These are phyloP conservation scores for Tribolium freemani DNA, from an alignment of 2,888 invertebrate species.

Conservation along the genomic window DNA sequence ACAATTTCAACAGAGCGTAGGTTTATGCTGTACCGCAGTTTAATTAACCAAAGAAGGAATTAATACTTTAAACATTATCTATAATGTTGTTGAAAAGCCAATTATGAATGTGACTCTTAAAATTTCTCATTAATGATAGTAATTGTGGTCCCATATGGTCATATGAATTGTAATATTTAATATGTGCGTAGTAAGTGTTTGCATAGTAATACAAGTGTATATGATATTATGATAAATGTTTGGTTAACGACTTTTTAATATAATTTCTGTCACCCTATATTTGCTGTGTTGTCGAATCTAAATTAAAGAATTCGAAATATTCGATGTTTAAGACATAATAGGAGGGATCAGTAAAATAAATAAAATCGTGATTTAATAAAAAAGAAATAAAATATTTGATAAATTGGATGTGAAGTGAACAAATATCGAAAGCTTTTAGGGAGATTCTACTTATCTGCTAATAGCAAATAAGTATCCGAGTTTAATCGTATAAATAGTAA, in stretches of 20 bases:
- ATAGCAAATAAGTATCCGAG: slow-evolving; percentile 54
- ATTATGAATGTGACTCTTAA: neutral
- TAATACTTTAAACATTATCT: no score
- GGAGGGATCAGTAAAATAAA: neutral
- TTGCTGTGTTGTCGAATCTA: neutral
- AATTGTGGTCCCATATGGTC: neutral
- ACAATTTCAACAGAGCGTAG: no score
- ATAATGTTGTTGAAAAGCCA: neutral
- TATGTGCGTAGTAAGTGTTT: neutral
- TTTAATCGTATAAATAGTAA: slow-evolving; percentile 57
- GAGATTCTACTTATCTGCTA: slow-evolving; percentile 26
- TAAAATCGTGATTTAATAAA: neutral
- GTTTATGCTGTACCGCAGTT: no score
- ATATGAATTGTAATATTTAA: neutral
- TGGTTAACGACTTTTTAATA: neutral
- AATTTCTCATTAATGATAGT: neutral
- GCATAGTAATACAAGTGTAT: neutral
- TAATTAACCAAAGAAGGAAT: no score
- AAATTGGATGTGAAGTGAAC: slow-evolving; percentile 9
- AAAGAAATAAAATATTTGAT: slow-evolving; percentile 3
- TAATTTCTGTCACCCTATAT: neutral
- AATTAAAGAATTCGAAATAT: no score
- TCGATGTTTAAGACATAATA: no score
- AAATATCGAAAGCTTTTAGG: slow-evolving; percentile 26
- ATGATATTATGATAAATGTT: neutral